These are phyloP conservation scores for Microtus richardsoni DNA, from an alignment of 2,113 vertebrate species.

Conservation along the genomic window DNA sequence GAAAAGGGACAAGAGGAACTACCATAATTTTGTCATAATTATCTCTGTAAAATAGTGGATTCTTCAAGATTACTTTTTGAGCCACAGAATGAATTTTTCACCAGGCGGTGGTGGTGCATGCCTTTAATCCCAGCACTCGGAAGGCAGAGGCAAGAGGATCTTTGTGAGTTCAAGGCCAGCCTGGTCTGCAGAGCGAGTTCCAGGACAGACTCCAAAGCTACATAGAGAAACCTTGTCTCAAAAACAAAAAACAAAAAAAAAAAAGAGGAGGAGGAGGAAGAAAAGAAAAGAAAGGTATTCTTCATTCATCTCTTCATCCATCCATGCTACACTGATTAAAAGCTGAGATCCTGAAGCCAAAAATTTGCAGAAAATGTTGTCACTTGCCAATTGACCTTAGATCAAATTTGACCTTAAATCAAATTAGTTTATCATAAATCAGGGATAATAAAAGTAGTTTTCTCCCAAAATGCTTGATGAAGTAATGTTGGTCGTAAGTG, in stretches of 20 bases:
- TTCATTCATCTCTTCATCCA: not conserved
- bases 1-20: not conserved
- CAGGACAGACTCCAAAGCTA: no score
- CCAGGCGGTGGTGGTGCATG: no score
- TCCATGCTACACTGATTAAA: not conserved
- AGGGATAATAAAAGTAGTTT: slow-evolving; percentile 49
- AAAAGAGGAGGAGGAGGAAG: no score
- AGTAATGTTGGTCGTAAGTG: not conserved
- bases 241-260: no score
- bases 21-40: slow-evolving; percentile 41
- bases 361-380: slow-evolving; percentile 31
- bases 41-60: not conserved
- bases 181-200: no score
- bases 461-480: slow-evolving; percentile 12
- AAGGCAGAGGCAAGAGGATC: no score
- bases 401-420: slow-evolving; percentile 51
- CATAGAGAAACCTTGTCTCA: no score
- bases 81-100: slow-evolving; percentile 5
- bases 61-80: slow-evolving; percentile 18
- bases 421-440: slow-evolving; percentile 62
- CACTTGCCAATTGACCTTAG: slow-evolving; percentile 20
- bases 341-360: slow-evolving; percentile 22
- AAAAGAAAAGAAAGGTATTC: not conserved
- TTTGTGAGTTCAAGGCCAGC: no score
- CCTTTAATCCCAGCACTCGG: no score